Evolutionary conservation across 1,140 invertebrate species (phyloP).

Genomic region (Samia ricini): DNA sequence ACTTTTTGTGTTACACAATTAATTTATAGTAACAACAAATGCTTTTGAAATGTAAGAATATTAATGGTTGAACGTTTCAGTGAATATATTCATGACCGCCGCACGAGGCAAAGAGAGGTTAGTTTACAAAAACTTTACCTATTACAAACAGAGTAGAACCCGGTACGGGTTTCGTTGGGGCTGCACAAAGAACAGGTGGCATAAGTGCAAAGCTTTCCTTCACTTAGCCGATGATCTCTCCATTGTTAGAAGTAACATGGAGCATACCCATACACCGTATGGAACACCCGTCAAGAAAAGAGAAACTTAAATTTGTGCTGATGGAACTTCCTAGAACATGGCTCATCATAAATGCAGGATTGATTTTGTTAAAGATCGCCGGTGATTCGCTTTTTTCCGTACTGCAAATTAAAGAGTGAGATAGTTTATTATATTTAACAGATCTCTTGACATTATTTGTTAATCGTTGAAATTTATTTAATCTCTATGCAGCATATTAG

Average conservation of each 20-base stretch:
- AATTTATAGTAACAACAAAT: neutral
- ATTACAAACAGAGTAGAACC: constrained; percentile 67
- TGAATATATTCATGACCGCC: constrained; percentile 72
- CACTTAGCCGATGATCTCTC: constrained; percentile 65
- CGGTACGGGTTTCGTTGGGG: constrained; percentile 64
- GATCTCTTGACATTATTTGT: too few relatives aligned
- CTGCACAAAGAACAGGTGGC: constrained; percentile 70
- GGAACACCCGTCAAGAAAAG: constrained; percentile 31
- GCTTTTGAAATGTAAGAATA: neutral
- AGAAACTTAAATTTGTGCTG: neutral
- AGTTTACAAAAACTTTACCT: constrained; percentile 60
- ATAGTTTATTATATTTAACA: too few relatives aligned
- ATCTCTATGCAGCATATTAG: too few relatives aligned
- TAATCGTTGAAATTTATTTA: too few relatives aligned
- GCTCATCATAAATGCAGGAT: neutral
- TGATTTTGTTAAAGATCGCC: neutral
- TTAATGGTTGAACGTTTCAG: constrained; percentile 44
- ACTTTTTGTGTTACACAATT: neutral
- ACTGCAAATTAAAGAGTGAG: too few relatives aligned
- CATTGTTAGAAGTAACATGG: constrained; percentile 65
- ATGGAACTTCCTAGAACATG: neutral
- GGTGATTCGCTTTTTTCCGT: too few relatives aligned
- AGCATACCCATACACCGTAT: constrained; percentile 62
- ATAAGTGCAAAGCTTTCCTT: constrained; percentile 64
- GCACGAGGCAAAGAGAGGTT: constrained; percentile 67